Evolutionary conservation across 92 coral and sea anemone genomes (phyloP).

Genomic region (Phenganax subtilis): DNA sequence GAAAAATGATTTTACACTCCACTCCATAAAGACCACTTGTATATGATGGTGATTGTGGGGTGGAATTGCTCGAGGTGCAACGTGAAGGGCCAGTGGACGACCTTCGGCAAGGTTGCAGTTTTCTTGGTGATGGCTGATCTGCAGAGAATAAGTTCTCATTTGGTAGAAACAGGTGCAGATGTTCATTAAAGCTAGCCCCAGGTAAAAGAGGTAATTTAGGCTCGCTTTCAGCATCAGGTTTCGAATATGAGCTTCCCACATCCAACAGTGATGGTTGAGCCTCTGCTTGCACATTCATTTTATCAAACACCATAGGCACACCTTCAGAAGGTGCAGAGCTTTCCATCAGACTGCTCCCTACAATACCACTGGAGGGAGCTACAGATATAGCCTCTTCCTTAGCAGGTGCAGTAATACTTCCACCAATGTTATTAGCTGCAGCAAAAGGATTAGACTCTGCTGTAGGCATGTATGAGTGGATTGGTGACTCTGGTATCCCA

Average conservation of each 20-base stretch:
- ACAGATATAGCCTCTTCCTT: background rate
- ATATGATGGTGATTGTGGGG: background rate
- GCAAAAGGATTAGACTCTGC: background rate
- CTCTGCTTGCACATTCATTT: background rate
- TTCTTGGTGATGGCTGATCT: constrained; percentile 33
- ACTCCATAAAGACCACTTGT: constrained; percentile 46
- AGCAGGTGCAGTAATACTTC: background rate
- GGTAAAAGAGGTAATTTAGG: constrained; percentile 13
- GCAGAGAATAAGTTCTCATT: constrained; percentile 34
- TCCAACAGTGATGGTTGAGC: background rate
- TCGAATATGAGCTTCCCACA: background rate
- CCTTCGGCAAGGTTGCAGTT: background rate
- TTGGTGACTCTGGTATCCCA: background rate
- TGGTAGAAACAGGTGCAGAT: constrained; percentile 7
- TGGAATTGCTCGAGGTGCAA: background rate
- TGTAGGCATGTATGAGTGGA: background rate
- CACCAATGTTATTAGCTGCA: background rate
- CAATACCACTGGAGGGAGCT: background rate
- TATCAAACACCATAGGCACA: background rate
- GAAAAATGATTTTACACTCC: constrained; percentile 61
- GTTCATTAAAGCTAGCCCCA: background rate
- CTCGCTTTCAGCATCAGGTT: background rate
- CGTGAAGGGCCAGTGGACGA: background rate
- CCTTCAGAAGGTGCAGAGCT: background rate
- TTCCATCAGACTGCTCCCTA: background rate